These are phyloP conservation scores for Phataginus tetradactyla DNA, from an alignment of 2,797 vertebrate species.

Conservation along the genomic window DNA sequence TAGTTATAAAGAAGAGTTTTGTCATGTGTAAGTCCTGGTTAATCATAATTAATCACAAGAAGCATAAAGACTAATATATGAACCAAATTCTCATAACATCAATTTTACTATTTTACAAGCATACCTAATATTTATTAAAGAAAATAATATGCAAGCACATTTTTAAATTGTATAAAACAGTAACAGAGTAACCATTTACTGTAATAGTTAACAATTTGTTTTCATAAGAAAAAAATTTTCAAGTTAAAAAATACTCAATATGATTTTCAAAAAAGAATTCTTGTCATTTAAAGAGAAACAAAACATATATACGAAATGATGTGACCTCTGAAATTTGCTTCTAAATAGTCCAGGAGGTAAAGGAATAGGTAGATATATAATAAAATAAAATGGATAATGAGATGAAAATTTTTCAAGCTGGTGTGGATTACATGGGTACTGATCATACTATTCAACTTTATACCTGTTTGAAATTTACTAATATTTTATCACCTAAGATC, in stretches of 20 bases:
- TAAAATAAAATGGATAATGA: not conserved
- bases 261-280: not conserved
- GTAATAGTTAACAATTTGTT: not conserved
- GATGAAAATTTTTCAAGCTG: not conserved
- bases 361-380: not conserved
- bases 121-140: not conserved
- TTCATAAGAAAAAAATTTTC: not conserved
- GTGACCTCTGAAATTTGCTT: not conserved
- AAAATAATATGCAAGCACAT: not conserved
- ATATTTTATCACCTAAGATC: not conserved
- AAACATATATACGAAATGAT: not conserved
- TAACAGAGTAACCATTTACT: not conserved
- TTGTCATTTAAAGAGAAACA: not conserved
- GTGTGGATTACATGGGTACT: not conserved
- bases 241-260: conserved; percentile 5
- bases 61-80: not conserved
- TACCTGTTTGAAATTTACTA: not conserved
- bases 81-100: not conserved
- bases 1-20: not conserved
- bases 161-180: not conserved
- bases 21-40: not conserved
- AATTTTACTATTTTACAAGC: not conserved
- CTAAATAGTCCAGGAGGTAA: not conserved
- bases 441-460: not conserved
- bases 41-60: not conserved